A percentile compares a stretch with the other conserved stretches of the same genome.
Evolutionary conservation across 2,888 invertebrate genomes (phyloP).

Genomic region (Podabrus alpinus): DNA sequence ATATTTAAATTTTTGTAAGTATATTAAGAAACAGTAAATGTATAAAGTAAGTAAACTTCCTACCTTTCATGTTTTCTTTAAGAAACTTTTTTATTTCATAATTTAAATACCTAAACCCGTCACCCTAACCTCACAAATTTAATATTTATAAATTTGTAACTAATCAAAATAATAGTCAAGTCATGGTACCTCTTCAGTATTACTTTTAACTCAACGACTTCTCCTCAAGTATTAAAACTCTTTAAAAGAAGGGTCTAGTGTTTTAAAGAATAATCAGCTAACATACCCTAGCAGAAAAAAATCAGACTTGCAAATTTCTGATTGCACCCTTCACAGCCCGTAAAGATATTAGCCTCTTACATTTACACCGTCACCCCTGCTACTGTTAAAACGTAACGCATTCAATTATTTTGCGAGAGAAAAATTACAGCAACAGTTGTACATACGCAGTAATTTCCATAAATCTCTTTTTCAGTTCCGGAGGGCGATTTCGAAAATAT

Average conservation of each 20-base stretch:
- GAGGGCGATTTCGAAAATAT: conserved; percentile 18
- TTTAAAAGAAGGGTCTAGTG: conserved; percentile 46
- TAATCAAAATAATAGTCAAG: not conserved
- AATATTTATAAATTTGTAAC: not conserved
- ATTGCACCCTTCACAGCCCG: conserved; percentile 56
- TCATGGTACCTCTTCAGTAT: conserved; percentile 26
- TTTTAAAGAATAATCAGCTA: conserved; percentile 56
- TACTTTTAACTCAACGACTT: conserved; percentile 54
- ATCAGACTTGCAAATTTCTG: conserved; percentile 58
- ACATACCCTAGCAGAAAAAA: conserved; percentile 52
- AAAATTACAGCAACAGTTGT: conserved; percentile 55
- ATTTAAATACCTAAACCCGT: not conserved
- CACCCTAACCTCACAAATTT: not conserved
- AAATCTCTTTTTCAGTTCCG: conserved; percentile 30
- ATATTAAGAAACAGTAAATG: conserved; percentile 13
- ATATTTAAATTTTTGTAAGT: conserved; percentile 32
- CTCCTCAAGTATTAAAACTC: conserved; percentile 47
- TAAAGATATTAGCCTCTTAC: conserved; percentile 57
- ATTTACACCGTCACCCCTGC: conserved; percentile 51
- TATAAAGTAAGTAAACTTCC: not conserved
- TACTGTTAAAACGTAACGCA: conserved; percentile 49
- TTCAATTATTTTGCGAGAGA: conserved; percentile 54
- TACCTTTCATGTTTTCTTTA: not conserved
- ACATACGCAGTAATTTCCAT: conserved; percentile 51
- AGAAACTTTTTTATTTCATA: conserved; percentile 1